A percentile compares a stretch with the other conserved stretches of the same genome.
Conservation (phyloP, 1,140 invertebrate genomes). For the Ceratosolen solmsi region DNA sequence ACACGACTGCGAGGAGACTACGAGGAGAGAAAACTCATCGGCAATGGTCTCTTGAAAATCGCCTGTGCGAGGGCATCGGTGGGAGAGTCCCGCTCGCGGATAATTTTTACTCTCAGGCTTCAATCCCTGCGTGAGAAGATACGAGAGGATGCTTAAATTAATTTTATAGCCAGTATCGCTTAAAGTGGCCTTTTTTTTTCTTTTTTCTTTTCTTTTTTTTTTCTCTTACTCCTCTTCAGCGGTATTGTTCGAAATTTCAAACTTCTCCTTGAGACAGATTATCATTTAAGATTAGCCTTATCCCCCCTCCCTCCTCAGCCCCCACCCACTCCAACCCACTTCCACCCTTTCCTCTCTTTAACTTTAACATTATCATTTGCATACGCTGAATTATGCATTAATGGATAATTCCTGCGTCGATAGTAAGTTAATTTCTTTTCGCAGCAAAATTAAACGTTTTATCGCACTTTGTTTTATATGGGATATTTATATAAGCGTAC, state of each 20-base stretch:
- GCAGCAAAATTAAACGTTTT: no score
- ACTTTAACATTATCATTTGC: not conserved
- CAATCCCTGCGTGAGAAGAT: conserved; percentile 8
- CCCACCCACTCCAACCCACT: no score
- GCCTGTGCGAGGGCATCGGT: not conserved
- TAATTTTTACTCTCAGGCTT: conserved; percentile 10
- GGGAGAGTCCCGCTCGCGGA: conserved; percentile 4
- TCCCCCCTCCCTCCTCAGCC: no score
- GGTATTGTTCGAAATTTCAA: conserved; percentile 10
- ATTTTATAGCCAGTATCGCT: conserved; percentile 14
- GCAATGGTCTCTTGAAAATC: conserved; percentile 1
- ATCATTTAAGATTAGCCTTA: not conserved
- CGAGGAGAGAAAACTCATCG: conserved; percentile 10
- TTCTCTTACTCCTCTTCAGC: not conserved
- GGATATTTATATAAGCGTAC: no score
- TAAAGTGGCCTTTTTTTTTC: not conserved
- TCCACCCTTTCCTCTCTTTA: not conserved
- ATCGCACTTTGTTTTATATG: no score
- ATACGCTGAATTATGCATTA: not conserved
- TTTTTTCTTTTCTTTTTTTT: not conserved
- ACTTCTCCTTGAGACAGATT: conserved; percentile 7
- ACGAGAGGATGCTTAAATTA: conserved; percentile 30
- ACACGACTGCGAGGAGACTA: not conserved
- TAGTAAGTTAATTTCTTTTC: no score
- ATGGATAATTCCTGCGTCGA: no score